Evolutionary conservation across 1,140 invertebrate genomes (phyloP).

Genomic region (Radopholus similis): DNA sequence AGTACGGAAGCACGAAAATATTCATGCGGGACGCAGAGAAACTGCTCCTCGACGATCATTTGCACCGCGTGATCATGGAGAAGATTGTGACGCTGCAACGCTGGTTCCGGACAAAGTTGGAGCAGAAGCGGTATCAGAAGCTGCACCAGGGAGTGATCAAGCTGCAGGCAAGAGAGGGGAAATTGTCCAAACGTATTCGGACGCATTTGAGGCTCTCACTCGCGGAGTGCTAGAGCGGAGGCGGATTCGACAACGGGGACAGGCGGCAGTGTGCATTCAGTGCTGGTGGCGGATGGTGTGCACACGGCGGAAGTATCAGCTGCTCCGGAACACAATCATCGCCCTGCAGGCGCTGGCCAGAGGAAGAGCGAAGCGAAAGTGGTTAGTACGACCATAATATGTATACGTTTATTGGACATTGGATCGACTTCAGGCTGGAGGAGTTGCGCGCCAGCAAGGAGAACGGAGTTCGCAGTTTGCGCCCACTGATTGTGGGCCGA

Average conservation of each 20-base stretch:
- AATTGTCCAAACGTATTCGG: not conserved
- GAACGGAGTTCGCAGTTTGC: not conserved
- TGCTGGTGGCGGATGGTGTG: slow-evolving; percentile 71
- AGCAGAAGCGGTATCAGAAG: slow-evolving; percentile 73
- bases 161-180: slow-evolving; percentile 67
- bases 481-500: not conserved
- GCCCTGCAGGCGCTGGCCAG: slow-evolving; percentile 68
- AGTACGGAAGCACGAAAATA: slow-evolving; percentile 82
- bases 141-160: slow-evolving; percentile 72
- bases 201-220: slow-evolving; percentile 60
- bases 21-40: slow-evolving; percentile 91
- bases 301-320: slow-evolving; percentile 69
- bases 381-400: not conserved
- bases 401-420: not conserved
- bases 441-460: slow-evolving; percentile 1
- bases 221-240: slow-evolving; percentile 60
- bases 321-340: slow-evolving; percentile 67
- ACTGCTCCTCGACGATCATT: slow-evolving; percentile 78
- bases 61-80: slow-evolving; percentile 82
- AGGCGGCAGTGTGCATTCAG: slow-evolving; percentile 74
- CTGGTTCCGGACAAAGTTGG: slow-evolving; percentile 79
- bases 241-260: slow-evolving; percentile 61
- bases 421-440: not conserved
- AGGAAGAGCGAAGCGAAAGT: slow-evolving; percentile 42
- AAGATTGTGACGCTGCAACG: slow-evolving; percentile 84